Evolutionary conservation across 2,797 vertebrate species (phyloP).

Genomic region (Mormyrops boulengeri): DNA sequence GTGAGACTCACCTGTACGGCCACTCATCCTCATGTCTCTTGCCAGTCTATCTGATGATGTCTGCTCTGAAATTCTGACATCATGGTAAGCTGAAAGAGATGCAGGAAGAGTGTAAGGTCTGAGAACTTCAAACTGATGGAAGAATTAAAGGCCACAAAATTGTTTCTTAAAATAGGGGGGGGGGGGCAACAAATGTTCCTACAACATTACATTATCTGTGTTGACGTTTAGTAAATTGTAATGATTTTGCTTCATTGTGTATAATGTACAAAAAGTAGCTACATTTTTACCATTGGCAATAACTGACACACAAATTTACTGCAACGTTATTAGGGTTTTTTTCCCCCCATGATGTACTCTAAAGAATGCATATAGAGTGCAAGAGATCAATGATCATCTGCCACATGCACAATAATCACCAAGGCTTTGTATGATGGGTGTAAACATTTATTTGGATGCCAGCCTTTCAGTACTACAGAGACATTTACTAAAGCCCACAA

Average conservation of each 20-base stretch:
- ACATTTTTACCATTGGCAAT: background rate
- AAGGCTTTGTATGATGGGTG: background rate
- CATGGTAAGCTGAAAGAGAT: conserved; percentile 60
- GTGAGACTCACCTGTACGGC: conserved; percentile 61
- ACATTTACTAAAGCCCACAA: background rate
- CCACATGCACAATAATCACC: background rate
- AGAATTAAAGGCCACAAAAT: background rate
- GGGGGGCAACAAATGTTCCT: background rate
- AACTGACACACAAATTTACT: background rate
- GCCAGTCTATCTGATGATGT: conserved; percentile 78
- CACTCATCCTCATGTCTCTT: conserved; percentile 77
- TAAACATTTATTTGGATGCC: background rate
- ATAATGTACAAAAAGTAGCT: background rate
- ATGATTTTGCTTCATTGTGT: background rate
- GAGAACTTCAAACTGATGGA: background rate
- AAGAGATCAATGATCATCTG: background rate
- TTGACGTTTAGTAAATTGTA: background rate
- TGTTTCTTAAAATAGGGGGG: background rate
- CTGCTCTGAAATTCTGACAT: conserved; percentile 86
- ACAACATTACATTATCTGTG: background rate
- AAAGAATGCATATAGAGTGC: background rate
- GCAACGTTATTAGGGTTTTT: background rate
- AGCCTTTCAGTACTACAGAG: background rate
- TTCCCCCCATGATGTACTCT: background rate
- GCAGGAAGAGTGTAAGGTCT: background rate